Evolutionary conservation across 2,797 vertebrate species (phyloP).

Genomic region (Acipenser oxyrinchus): DNA sequence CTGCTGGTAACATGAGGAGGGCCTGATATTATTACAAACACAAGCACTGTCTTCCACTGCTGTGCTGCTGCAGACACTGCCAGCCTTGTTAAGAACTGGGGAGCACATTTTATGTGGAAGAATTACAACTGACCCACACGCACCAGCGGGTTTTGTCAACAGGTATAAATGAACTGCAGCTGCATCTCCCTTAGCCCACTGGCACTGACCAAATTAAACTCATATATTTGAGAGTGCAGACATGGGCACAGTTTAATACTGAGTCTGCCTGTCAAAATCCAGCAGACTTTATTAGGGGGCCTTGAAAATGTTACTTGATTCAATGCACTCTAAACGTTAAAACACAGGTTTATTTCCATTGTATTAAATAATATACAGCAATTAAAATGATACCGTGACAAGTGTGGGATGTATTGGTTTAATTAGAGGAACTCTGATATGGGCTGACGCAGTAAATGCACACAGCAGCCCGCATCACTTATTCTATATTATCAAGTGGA

Average conservation of each 20-base stretch:
- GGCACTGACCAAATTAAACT: slow-evolving; percentile 9
- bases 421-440: too few species aligned
- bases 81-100: background rate
- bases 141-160: background rate
- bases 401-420: too few species aligned
- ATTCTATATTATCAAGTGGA: too few species aligned
- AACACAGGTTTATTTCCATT: background rate
- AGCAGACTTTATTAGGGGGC: background rate
- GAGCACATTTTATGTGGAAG: background rate
- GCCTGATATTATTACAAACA: background rate
- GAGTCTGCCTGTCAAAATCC: background rate
- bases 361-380: slow-evolving; percentile 2
- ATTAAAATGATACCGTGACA: background rate
- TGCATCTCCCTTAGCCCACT: background rate
- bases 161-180: background rate
- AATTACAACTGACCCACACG: background rate
- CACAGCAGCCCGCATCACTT: too few species aligned
- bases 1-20: background rate
- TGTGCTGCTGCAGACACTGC: background rate
- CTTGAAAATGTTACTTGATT: background rate
- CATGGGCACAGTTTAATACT: background rate
- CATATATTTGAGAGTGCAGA: slow-evolving; percentile 4
- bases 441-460: too few species aligned
- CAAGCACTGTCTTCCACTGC: background rate
- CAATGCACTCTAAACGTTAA: background rate